A percentile compares a stretch with the other conserved stretches of the same genome.
phyloP scores from a whole-genome alignment of 2,113 vertebrate genomes.

The Siniperca knerii region DNA sequence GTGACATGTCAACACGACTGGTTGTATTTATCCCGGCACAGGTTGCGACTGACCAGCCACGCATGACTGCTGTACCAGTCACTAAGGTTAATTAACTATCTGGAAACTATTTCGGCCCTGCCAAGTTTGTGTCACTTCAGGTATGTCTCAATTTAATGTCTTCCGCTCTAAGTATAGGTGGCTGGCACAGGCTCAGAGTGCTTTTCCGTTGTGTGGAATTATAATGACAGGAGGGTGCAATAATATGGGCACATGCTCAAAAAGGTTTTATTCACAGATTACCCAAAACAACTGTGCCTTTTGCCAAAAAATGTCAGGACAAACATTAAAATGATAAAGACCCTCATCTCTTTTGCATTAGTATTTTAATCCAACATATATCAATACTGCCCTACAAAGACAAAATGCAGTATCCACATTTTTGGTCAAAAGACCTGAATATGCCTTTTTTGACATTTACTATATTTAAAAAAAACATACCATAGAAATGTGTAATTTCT shows the following conservation, averaged over 20 bases:
- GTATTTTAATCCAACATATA: conserved; percentile 25
- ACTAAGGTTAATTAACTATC: conserved; percentile 81
- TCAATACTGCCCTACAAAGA: not conserved
- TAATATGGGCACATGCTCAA: conserved; percentile 51
- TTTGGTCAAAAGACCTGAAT: not conserved
- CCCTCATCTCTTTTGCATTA: conserved; percentile 38
- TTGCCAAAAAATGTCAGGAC: conserved; percentile 42
- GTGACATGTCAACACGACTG: conserved; percentile 81
- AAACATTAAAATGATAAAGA: conserved; percentile 44
- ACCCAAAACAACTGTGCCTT: conserved; percentile 39
- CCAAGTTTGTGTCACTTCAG: conserved; percentile 84
- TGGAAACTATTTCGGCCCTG: conserved; percentile 80
- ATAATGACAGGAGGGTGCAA: conserved; percentile 67
- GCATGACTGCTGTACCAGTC: conserved; percentile 56
- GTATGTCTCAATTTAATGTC: conserved; percentile 79
- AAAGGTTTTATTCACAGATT: conserved; percentile 54
- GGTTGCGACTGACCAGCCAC: conserved; percentile 67
- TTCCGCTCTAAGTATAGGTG: conserved; percentile 75
- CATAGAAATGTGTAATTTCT: not conserved
- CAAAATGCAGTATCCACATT: not conserved
- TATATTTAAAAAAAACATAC: not conserved
- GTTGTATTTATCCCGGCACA: conserved; percentile 73
- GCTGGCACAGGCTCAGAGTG: conserved; percentile 65
- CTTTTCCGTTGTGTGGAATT: conserved; percentile 69
- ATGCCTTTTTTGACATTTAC: not conserved